Evolutionary conservation across 1,140 invertebrate species (phyloP).

Genomic region (Psilanteris sp.): DNA sequence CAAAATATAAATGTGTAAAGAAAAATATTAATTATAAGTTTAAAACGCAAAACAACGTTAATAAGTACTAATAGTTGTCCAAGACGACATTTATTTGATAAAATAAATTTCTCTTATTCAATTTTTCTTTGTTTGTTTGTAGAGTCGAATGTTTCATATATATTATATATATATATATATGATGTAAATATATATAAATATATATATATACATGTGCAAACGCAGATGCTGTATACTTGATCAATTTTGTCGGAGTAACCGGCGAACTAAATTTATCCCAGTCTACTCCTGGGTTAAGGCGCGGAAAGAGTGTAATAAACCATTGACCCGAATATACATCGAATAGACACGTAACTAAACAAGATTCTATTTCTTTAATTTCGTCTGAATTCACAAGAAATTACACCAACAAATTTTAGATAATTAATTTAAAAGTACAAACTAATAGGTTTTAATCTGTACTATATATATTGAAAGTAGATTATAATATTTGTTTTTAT

Average conservation of each 20-base stretch:
- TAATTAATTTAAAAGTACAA: too few relatives aligned
- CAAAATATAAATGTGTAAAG: too few relatives aligned
- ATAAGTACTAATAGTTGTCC: too few relatives aligned
- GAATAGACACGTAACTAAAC: slow-evolving; percentile 31
- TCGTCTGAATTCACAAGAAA: background rate
- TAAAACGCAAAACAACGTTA: slow-evolving; percentile 8
- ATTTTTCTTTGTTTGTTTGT: too few relatives aligned
- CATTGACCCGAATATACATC: slow-evolving; percentile 60
- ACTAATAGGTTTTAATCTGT: too few relatives aligned
- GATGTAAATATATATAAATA: too few relatives aligned
- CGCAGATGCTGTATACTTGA: slow-evolving; percentile 40
- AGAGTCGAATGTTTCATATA: too few relatives aligned
- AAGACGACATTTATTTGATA: slow-evolving; percentile 1
- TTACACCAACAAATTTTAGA: background rate
- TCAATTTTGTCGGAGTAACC: slow-evolving; percentile 46
- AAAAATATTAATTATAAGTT: too few relatives aligned
- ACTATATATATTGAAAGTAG: too few relatives aligned
- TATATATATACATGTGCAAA: slow-evolving; percentile 3
- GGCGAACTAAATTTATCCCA: slow-evolving; percentile 52
- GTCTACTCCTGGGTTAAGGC: slow-evolving; percentile 48
- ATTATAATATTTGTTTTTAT: too few relatives aligned
- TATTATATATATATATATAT: too few relatives aligned
- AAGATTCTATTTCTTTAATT: slow-evolving; percentile 19
- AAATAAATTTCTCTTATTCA: too few relatives aligned
- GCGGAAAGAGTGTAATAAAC: slow-evolving; percentile 60